Evolutionary conservation across 2,797 vertebrate species (phyloP), one percentile per base, ranked within the genome.

Genomic region (Halcyon chelicuti): DNA sequence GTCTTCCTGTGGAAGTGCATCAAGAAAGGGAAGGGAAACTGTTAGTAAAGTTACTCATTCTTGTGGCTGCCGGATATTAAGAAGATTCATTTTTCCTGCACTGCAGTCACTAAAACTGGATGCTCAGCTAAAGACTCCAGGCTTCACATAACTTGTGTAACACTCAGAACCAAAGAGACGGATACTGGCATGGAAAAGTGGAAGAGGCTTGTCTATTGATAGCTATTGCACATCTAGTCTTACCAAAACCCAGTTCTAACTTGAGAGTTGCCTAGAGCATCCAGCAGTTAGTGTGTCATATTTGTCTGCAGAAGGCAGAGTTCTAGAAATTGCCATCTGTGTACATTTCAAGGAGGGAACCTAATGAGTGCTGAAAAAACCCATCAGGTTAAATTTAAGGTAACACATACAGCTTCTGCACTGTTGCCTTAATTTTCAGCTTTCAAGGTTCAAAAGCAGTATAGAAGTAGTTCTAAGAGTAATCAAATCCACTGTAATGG

Each of bases 121-220:
- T 29, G 16, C 25, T 72, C 22, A 9, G 31, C 23, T 13, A 35
- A 42, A 83, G 79, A 44, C 16, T 42, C n/a, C 4, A 22, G 72
- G 31, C 31, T 54, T 23, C 66, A 15, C 0, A 0, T 14, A 55
- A 39, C 12, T 67, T 66, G 60, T 4, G 2, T n/a, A 37, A 84
- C 46, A n/a, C 39, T 28, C 77, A 81, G 78, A 70, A 7, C 14
- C 28, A 33, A 2, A 0, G 4, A n/a, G 37, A 46, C 26, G 42
- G 35, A 66, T 8, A n/a, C 22, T 21, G 49, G 20, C 46, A 14
- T 5, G 8, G 77, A 35, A 29, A 58, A 52, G 35, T 3, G 22
- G 7, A 42, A 68, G 8, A 46, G 26, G 13, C 31, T 26, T 35
- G 9, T 14, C 58, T 57, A 16, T 7, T 18, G 17, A 17, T 13